These are phyloP conservation scores for Hafferia zeledoni DNA, from an alignment of 2,797 vertebrate genomes.

Conservation along the genomic window DNA sequence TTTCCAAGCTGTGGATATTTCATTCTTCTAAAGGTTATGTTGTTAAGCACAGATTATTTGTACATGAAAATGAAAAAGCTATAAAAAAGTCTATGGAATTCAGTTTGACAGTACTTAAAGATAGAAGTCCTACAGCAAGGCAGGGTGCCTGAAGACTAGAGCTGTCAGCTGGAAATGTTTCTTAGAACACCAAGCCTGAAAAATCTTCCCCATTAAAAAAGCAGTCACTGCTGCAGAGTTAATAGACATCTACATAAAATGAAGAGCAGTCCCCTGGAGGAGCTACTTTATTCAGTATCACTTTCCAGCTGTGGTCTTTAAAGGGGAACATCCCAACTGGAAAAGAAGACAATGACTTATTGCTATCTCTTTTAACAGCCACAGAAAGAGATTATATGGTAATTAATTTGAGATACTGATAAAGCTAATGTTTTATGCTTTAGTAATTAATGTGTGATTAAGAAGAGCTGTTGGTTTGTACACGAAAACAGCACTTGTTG, in stretches of 20 bases:
- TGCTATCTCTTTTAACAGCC: not conserved
- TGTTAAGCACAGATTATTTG: not conserved
- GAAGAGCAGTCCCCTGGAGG: not conserved
- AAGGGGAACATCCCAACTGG: not conserved
- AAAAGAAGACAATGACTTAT: not conserved
- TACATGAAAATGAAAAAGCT: not conserved
- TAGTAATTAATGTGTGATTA: not conserved
- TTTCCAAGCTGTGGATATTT: not conserved
- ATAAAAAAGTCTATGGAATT: not conserved
- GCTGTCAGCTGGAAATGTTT: conserved; percentile 12
- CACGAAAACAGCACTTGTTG: not conserved
- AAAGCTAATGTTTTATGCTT: not conserved
- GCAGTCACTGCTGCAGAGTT: not conserved
- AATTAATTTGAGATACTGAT: not conserved
- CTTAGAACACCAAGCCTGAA: not conserved
- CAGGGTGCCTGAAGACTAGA: not conserved
- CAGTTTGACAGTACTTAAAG: not conserved
- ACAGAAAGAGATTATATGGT: not conserved
- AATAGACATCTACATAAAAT: not conserved
- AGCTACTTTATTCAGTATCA: not conserved
- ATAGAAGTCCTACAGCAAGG: not conserved
- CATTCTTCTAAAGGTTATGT: not conserved
- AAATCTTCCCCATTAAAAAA: conserved; percentile 2
- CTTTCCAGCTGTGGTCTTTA: not conserved
- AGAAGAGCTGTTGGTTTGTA: not conserved